These are phyloP conservation scores for Mandrillus leucophaeus DNA, from an alignment of 2,113 vertebrate species.

Conservation along the genomic window DNA sequence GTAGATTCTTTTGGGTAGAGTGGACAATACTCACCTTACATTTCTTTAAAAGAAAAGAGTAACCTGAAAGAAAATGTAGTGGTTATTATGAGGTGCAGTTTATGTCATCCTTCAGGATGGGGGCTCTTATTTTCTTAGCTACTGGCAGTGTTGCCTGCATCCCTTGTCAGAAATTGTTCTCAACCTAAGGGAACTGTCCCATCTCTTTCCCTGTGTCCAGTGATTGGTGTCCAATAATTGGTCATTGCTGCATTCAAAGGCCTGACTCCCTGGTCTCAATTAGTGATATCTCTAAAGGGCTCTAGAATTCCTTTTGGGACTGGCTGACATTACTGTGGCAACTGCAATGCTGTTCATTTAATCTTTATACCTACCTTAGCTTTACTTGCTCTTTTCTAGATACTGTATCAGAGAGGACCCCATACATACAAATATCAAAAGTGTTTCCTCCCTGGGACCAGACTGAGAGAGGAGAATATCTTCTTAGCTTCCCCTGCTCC, in stretches of 20 bases:
- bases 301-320: background rate
- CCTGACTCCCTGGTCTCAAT: background rate
- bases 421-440: background rate
- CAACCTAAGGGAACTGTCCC: background rate
- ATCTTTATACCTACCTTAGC: background rate
- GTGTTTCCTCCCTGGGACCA: background rate
- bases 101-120: background rate
- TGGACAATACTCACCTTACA: background rate
- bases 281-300: background rate
- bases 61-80: background rate
- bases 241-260: background rate
- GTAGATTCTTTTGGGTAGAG: background rate
- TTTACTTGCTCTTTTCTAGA: background rate
- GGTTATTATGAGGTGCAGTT: background rate
- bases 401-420: background rate
- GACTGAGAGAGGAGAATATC: background rate
- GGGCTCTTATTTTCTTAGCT: no score
- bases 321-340: background rate
- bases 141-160: background rate
- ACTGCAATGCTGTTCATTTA: background rate
- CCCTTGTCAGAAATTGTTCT: background rate
- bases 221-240: background rate
- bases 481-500: background rate
- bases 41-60: background rate
- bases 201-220: background rate